A percentile compares a stretch with the other conserved stretches of the same genome.
phyloP scores from a whole-genome alignment of 2,113 vertebrate species.

The Acinonyx jubatus region DNA sequence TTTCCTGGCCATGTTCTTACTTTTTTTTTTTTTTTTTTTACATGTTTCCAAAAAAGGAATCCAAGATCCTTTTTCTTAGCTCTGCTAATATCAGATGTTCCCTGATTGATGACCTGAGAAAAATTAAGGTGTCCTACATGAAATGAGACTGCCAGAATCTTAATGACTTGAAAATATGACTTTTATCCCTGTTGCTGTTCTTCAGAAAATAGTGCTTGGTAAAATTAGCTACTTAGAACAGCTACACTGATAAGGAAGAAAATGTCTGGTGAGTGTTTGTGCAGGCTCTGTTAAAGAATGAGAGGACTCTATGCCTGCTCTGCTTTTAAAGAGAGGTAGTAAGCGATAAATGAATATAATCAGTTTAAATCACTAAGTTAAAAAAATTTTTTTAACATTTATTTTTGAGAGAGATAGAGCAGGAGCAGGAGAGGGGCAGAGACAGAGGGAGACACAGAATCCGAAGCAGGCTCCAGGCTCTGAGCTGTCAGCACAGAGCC shows the following conservation, averaged over 20 bases:
- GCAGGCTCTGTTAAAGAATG: background rate
- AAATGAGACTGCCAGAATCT: background rate
- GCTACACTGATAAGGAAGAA: background rate
- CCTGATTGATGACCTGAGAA: slow-evolving; percentile 43
- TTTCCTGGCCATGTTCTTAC: slow-evolving; percentile 8
- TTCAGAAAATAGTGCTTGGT: background rate
- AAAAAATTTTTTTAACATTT: too few relatives aligned
- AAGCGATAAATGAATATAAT: background rate
- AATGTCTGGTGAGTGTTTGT: background rate
- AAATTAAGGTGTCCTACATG: slow-evolving; percentile 31
- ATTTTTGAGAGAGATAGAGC: too few relatives aligned
- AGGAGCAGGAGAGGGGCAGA: too few relatives aligned
- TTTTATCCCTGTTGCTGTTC: background rate
- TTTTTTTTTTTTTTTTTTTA: slow-evolving; percentile 47
- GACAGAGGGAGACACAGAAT: too few relatives aligned
- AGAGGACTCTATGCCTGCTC: background rate
- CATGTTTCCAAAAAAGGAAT: slow-evolving; percentile 34
- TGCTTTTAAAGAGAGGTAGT: background rate
- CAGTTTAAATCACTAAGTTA: background rate
- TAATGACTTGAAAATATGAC: slow-evolving; percentile 35
- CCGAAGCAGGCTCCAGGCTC: too few relatives aligned
- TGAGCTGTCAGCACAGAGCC: too few relatives aligned
- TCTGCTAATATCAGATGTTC: background rate
- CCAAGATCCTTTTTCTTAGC: slow-evolving; percentile 34
- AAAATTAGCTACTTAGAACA: slow-evolving; percentile 3